A percentile compares a stretch with the other conserved stretches of the same genome.
phyloP scores from a whole-genome alignment of 2,797 vertebrate genomes.

The Paratrypauchen microcephalus region DNA sequence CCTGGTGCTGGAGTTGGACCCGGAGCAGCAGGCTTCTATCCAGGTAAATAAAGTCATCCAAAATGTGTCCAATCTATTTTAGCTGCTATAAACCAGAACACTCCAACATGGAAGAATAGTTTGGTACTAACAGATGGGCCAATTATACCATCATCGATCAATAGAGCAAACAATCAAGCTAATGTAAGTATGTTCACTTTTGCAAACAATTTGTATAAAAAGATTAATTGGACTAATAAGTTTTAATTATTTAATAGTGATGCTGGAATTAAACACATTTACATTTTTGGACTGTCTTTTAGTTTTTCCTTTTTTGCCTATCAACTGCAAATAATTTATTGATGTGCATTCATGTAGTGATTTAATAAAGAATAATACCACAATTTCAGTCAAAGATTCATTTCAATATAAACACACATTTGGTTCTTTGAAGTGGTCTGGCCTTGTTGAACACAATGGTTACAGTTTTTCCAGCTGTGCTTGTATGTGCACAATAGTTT shows the following conservation, averaged over 20 bases:
- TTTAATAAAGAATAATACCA: background rate
- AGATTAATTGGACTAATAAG: background rate
- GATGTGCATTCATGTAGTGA: background rate
- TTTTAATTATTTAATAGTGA: conserved; percentile 7
- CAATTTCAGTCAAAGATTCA: background rate
- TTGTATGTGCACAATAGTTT: conserved; percentile 1
- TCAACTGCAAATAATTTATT: conserved; percentile 1
- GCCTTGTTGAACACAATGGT: background rate
- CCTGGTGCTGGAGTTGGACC: conserved; percentile 64
- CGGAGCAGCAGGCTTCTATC: conserved; percentile 65
- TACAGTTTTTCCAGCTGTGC: conserved; percentile 2
- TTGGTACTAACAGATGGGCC: conserved; percentile 20
- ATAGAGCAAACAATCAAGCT: conserved; percentile 3
- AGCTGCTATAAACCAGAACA: conserved; percentile 22
- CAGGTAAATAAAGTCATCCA: conserved; percentile 66
- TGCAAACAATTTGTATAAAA: background rate
- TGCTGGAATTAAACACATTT: background rate
- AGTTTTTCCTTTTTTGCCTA: background rate
- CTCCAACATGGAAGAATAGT: conserved; percentile 34
- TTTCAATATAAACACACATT: background rate
- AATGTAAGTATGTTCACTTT: conserved; percentile 1
- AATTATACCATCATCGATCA: conserved; percentile 11
- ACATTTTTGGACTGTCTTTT: background rate
- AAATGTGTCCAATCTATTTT: conserved; percentile 25
- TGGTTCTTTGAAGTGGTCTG: background rate